Percentiles rank a stretch among this genome's conserved stretches.
Evolutionary conservation across 2,797 vertebrate genomes (phyloP).

Genomic region (Sylvia borin): DNA sequence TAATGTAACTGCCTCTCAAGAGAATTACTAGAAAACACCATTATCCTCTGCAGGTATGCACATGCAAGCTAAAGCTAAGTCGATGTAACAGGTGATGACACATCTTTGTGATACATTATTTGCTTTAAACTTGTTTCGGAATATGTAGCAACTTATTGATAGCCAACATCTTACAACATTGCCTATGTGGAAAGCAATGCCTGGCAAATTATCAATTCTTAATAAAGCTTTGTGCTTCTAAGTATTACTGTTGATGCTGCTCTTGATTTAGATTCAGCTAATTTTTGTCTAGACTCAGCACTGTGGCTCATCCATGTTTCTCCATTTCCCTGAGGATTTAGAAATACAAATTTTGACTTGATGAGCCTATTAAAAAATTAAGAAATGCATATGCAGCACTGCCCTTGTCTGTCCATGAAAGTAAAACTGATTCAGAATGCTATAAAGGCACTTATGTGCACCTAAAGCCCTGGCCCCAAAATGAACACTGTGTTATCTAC

Average conservation of each 20-base stretch:
- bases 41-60: neutral
- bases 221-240: neutral
- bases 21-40: neutral
- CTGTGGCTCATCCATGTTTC: neutral
- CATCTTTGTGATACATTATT: neutral
- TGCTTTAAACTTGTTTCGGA: neutral
- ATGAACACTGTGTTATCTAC: neutral
- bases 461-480: neutral
- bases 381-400: neutral
- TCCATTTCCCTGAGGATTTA: neutral
- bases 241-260: neutral
- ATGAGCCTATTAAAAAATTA: neutral
- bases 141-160: neutral
- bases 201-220: neutral
- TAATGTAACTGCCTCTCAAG: neutral
- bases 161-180: neutral
- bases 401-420: neutral
- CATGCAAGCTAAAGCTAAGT: neutral
- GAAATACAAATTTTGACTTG: neutral
- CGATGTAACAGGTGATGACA: neutral
- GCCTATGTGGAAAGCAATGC: neutral
- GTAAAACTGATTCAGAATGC: neutral
- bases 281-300: conserved; percentile 36
- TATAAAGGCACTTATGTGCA: neutral
- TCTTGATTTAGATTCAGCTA: neutral